Evolutionary conservation across 1,140 invertebrate genomes (phyloP), one percentile per base, ranked within the genome.

Genomic region (Nephila pilipes): DNA sequence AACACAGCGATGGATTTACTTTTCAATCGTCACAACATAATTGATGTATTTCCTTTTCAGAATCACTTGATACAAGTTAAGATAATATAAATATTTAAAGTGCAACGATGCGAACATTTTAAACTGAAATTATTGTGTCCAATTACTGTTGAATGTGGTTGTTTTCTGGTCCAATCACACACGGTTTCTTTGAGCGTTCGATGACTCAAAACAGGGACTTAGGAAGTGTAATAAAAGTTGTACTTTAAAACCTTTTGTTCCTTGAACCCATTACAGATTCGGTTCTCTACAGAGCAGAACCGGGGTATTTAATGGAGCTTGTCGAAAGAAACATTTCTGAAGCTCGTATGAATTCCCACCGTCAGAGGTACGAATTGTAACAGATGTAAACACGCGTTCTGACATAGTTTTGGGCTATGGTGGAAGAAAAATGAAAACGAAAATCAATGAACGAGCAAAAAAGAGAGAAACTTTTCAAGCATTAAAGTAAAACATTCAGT

Each of bases 181-280:
- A 20, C 16, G 5, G 58, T 20, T 4, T 18, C 5, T 60, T 18
- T 60, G 16, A 75, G 69, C 69, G 29, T 75, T 32, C 69, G 69
- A 75, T 75, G 69, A 75, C 69, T 75, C 69, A 75, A 36, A 4
- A 25, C 8, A 29, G 29, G 69, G 32, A n/a, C 29, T 75, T 75
- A 36, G 18, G 36, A 75, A 75, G 29, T 75, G 80, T 55, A 46
- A 55, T 81, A 46, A 55, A 81, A 81, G 46, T 81, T 29, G 80
- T 55, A 81, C 38, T 81, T 81, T 81, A 81, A 81, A 81, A 54
- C 46, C 80, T 81, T 81, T 81, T 81, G 80, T 81, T 81, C 80
- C 80, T 54, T 54, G 80, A 81, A 81, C 80, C 80, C 20, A 81
- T 81, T 81, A 81, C 36, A 46, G 80, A 81, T 81, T 55, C 80